Conservation (phyloP, 2,888 invertebrate species). For the Hypomecis atomaria region DNA sequence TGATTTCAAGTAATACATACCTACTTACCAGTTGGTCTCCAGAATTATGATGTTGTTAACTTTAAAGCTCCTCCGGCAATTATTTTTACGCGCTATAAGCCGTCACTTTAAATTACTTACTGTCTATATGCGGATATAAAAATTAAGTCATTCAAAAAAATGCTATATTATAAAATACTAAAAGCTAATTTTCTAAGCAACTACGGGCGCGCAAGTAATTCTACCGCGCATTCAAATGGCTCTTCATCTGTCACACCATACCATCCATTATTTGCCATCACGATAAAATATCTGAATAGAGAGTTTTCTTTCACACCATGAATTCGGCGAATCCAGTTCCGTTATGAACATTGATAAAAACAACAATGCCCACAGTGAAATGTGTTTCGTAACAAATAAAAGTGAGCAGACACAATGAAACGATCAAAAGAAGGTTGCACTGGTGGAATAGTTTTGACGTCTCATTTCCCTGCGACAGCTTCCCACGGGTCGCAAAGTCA, state of each 20-base stretch:
- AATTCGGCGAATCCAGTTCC: conserved; percentile 31
- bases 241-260: not conserved
- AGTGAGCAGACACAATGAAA: conserved; percentile 47
- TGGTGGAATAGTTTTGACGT: conserved; percentile 41
- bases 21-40: too few relatives aligned
- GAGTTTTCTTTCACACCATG: conserved; percentile 33
- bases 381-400: conserved; percentile 54
- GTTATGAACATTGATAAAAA: conserved; percentile 55
- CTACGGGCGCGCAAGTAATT: too few relatives aligned
- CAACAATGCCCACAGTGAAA: conserved; percentile 51
- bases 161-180: too few relatives aligned
- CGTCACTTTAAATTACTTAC: too few relatives aligned
- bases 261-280: conserved; percentile 20
- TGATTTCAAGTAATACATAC: too few relatives aligned
- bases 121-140: too few relatives aligned
- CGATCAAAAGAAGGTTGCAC: conserved; percentile 42
- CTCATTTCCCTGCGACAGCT: conserved; percentile 57
- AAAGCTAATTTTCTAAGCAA: too few relatives aligned
- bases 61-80: too few relatives aligned
- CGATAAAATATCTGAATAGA: conserved; percentile 31
- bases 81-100: too few relatives aligned
- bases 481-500: conserved; percentile 59
- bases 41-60: too few relatives aligned
- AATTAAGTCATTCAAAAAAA: too few relatives aligned
- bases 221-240: not conserved